These are phyloP conservation scores for Drosophila chauvacae DNA, from an alignment of 1,140 invertebrate genomes.

Conservation along the genomic window DNA sequence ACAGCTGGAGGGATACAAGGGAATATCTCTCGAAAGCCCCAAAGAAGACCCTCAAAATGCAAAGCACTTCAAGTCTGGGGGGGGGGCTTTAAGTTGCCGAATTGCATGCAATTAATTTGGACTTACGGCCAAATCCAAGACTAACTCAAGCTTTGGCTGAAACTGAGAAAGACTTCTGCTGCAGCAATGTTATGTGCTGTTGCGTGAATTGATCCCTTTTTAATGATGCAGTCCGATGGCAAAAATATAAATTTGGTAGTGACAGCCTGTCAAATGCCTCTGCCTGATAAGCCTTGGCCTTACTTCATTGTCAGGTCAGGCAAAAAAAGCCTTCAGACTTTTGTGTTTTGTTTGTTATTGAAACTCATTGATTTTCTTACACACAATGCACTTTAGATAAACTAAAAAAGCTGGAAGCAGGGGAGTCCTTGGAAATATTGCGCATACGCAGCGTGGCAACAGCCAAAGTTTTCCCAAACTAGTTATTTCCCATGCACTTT, in stretches of 20 bases:
- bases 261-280: constrained; percentile 16
- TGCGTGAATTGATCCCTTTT: constrained; percentile 36
- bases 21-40: constrained; percentile 8
- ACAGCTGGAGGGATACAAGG: constrained; percentile 9
- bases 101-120: constrained; percentile 78
- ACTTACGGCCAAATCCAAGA: constrained; percentile 50
- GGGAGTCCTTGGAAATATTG: neutral
- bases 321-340: neutral
- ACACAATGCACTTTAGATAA: constrained; percentile 5
- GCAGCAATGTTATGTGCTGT: constrained; percentile 31
- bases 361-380: constrained; percentile 9
- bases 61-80: constrained; percentile 45
- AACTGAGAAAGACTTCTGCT: constrained; percentile 16
- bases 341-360: constrained; percentile 2
- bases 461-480: constrained; percentile 11
- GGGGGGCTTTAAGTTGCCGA: constrained; percentile 42
- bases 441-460: constrained; percentile 11
- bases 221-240: constrained; percentile 29
- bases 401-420: neutral
- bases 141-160: constrained; percentile 6
- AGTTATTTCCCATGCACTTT: constrained; percentile 24
- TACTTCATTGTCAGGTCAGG: neutral
- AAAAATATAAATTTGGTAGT: constrained; percentile 23
- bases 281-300: constrained; percentile 8
- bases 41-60: constrained; percentile 58